Base-by-base conservation (phyloP, 2,113 vertebrate species). In the Lycocorax pyrrhopterus region DNA sequence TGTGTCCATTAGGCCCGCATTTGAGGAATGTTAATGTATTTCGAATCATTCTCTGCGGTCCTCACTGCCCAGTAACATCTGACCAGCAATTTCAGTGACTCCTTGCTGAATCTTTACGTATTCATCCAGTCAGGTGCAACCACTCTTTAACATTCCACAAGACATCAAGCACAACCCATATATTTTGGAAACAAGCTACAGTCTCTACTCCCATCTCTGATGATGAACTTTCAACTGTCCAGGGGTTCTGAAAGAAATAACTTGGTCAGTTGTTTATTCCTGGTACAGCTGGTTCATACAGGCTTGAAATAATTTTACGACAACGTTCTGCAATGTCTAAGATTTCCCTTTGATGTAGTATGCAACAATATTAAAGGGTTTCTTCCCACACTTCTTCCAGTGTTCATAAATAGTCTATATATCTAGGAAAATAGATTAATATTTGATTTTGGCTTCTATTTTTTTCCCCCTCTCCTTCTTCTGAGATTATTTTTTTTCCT, bases 321-420 rank as follows among this genome's bases (percentile, higher is more conserved):
- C 2, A 77, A 20, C 47, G 46, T 56, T 64, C 25, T 79, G 10
- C 17, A 86, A 60, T 33, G 4, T 56, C 14, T 43, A 72, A 85
- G 35, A 79, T 76, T 63, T 86, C 2, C 23, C 4, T 46, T 55
- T 51, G 16, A 60, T 52, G 11, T 12, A 16, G 6, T 14, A 68
- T 64, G 26, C 10, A 85, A 72, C 4, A 64, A n/a, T 59, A 55
- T 43, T 55, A 62, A 63, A 58, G 8, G 4, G 0, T 0, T 9
- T 12, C 19, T 1, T 4, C 1, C 1, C 3, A 1, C 0, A 2
- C 6, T 29, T 39, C 17, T 77, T 86, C 47, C 8, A 26, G 2
- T n/a, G 9, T 68, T 80, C n/a, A 32, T 47, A 53, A 79, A 44
- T 37, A 63, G 9, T 63, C 11, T 83, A 32, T 29, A 13, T 32